Percentiles rank a stretch among this genome's conserved stretches.
Evolutionary conservation across 2,888 invertebrate genomes (phyloP).

Genomic region (Eueremaeus valkanovi): DNA sequence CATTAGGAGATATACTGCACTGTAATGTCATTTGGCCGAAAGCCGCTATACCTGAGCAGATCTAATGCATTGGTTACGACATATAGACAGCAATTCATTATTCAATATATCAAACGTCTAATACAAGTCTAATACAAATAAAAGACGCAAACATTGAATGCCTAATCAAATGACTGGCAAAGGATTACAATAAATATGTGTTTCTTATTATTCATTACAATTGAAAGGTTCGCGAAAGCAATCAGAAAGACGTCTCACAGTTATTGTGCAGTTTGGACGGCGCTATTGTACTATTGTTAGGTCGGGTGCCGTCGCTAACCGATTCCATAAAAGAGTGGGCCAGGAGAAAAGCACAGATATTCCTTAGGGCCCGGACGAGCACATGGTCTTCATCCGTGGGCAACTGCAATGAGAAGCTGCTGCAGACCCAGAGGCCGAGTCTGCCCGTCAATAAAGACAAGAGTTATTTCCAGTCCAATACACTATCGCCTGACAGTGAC

Average conservation of each 20-base stretch:
- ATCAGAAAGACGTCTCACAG: slow-evolving; percentile 48
- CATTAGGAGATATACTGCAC: too few species aligned
- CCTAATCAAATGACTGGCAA: too few species aligned
- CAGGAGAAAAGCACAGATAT: slow-evolving; percentile 47
- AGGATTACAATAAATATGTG: too few species aligned
- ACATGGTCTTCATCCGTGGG: slow-evolving; percentile 47
- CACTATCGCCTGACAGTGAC: slow-evolving; percentile 27
- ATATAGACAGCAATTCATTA: too few species aligned
- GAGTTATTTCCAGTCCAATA: slow-evolving; percentile 38
- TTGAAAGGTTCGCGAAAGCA: slow-evolving; percentile 45
- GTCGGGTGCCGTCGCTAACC: slow-evolving; percentile 48
- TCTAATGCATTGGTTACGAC: too few species aligned
- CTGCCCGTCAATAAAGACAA: slow-evolving; percentile 46
- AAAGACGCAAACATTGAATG: too few species aligned
- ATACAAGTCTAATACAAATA: too few species aligned
- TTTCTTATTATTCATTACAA: too few species aligned
- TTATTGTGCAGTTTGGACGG: slow-evolving; percentile 49
- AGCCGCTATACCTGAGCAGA: too few species aligned
- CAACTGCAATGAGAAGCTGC: slow-evolving; percentile 46
- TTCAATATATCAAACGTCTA: too few species aligned
- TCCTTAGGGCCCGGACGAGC: slow-evolving; percentile 46
- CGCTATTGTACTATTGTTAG: slow-evolving; percentile 49
- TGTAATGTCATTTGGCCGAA: too few species aligned
- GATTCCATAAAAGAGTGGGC: slow-evolving; percentile 49
- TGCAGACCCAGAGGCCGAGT: slow-evolving; percentile 47